phyloP scores from a whole-genome alignment of 2,888 invertebrate species.

The Eupithecia inturbata region DNA sequence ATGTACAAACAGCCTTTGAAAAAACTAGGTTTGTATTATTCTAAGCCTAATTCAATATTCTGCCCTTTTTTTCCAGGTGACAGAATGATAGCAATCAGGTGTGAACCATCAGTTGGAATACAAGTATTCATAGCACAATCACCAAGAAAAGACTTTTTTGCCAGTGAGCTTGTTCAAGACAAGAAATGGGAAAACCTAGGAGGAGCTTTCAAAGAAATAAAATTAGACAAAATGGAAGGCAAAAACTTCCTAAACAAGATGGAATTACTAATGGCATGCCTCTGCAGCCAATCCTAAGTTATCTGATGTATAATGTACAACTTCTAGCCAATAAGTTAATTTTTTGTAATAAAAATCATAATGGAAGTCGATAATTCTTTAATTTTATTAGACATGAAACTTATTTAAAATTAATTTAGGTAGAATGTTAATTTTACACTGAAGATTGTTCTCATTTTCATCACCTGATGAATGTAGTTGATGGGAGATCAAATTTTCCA shows the following conservation, averaged over 20 bases:
- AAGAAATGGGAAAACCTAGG: slow-evolving; percentile 97
- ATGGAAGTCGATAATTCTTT: slow-evolving; percentile 46
- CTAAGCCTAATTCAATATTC: slow-evolving; percentile 5
- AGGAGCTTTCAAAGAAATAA: slow-evolving; percentile 94
- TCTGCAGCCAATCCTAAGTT: slow-evolving; percentile 87
- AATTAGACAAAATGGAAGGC: slow-evolving; percentile 97
- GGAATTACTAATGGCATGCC: slow-evolving; percentile 96
- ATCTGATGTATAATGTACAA: slow-evolving; percentile 47
- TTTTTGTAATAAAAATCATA: slow-evolving; percentile 40
- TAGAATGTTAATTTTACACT: slow-evolving; percentile 82
- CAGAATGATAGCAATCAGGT: slow-evolving; percentile 94
- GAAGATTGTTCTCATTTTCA: slow-evolving; percentile 79
- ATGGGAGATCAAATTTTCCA: slow-evolving; percentile 66
- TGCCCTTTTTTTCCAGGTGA: slow-evolving; percentile 74
- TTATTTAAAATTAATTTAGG: slow-evolving; percentile 77
- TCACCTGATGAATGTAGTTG: slow-evolving; percentile 64
- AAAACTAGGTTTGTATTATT: background rate
- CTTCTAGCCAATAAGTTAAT: slow-evolving; percentile 49
- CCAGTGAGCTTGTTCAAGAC: slow-evolving; percentile 93
- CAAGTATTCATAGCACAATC: slow-evolving; percentile 96
- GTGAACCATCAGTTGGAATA: slow-evolving; percentile 94
- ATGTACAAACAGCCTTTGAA: background rate
- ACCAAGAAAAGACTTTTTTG: slow-evolving; percentile 94
- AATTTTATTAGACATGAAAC: slow-evolving; percentile 73
- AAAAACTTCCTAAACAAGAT: slow-evolving; percentile 98